A percentile compares a stretch with the other conserved stretches of the same genome.
These are phyloP conservation scores for Leistus spinibarbis DNA, from an alignment of 2,888 invertebrate genomes.

Conservation along the genomic window DNA sequence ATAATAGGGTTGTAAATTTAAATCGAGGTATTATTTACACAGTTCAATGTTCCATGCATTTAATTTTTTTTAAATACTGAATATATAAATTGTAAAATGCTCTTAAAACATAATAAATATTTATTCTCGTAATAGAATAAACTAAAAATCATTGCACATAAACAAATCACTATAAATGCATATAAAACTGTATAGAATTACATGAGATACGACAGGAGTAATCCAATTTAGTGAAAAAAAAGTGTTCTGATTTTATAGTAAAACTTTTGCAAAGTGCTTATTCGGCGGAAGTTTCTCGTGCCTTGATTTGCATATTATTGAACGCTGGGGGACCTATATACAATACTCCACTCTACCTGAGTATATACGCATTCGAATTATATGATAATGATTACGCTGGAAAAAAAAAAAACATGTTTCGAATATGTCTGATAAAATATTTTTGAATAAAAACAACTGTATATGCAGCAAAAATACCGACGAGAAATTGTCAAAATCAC, in stretches of 20 bases:
- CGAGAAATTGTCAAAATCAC: neutral
- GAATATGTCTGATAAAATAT: neutral
- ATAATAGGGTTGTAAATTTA: neutral
- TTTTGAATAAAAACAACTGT: too few species aligned
- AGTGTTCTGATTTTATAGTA: neutral
- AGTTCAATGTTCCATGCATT: too few species aligned
- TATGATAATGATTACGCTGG: neutral
- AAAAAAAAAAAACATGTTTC: neutral
- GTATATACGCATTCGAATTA: constrained; percentile 15
- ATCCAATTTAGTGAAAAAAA: neutral
- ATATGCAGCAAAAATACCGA: neutral
- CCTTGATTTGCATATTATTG: constrained; percentile 24
- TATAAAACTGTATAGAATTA: neutral
- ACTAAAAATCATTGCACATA: too few species aligned
- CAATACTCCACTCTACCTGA: neutral
- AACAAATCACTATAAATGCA: neutral
- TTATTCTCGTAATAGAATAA: too few species aligned
- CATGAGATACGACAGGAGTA: neutral
- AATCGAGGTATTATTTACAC: neutral
- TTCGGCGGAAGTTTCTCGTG: constrained; percentile 10
- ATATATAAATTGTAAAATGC: too few species aligned
- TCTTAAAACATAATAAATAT: neutral
- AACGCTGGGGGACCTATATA: neutral
- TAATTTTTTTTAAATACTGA: too few species aligned
- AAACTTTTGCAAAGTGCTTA: neutral